Conservation (phyloP, 2,888 invertebrate genomes). For the Himalopsyche tibetana region DNA sequence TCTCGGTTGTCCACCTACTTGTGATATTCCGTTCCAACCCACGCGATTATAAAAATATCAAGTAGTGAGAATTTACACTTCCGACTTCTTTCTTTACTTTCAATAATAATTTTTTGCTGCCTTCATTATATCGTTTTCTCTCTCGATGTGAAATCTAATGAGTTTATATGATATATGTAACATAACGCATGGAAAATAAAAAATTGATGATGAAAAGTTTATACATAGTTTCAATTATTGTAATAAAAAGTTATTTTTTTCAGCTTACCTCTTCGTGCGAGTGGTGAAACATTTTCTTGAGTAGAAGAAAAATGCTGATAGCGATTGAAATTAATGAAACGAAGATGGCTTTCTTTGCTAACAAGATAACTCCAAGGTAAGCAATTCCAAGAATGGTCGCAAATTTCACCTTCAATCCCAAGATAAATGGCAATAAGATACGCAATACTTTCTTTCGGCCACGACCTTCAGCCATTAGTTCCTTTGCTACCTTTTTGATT, state of each 20-base stretch:
- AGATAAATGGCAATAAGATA: slow-evolving; percentile 77
- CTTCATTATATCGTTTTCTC: too few relatives aligned
- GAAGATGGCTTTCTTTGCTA: slow-evolving; percentile 81
- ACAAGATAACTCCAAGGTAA: slow-evolving; percentile 77
- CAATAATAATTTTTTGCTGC: too few relatives aligned
- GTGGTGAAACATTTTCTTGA: slow-evolving; percentile 68
- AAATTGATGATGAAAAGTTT: slow-evolving; percentile 61
- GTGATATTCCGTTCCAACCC: too few relatives aligned
- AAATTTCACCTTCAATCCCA: slow-evolving; percentile 79
- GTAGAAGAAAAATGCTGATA: slow-evolving; percentile 76
- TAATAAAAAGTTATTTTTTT: neutral
- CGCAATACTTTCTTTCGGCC: slow-evolving; percentile 76
- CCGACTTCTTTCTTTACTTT: too few relatives aligned
- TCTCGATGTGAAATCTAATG: too few relatives aligned
- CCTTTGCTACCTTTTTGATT: slow-evolving; percentile 76
- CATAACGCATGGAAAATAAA: too few relatives aligned
- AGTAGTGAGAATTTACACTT: too few relatives aligned
- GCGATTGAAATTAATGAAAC: slow-evolving; percentile 79
- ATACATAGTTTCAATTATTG: slow-evolving; percentile 57
- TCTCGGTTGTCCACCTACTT: too few relatives aligned
- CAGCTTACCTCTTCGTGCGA: slow-evolving; percentile 68
- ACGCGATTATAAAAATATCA: too few relatives aligned
- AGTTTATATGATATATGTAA: too few relatives aligned
- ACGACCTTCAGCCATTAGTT: slow-evolving; percentile 78
- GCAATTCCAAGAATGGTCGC: slow-evolving; percentile 76